Conservation (phyloP, 2,113 vertebrate genomes). For the Rattus rattus region DNA sequence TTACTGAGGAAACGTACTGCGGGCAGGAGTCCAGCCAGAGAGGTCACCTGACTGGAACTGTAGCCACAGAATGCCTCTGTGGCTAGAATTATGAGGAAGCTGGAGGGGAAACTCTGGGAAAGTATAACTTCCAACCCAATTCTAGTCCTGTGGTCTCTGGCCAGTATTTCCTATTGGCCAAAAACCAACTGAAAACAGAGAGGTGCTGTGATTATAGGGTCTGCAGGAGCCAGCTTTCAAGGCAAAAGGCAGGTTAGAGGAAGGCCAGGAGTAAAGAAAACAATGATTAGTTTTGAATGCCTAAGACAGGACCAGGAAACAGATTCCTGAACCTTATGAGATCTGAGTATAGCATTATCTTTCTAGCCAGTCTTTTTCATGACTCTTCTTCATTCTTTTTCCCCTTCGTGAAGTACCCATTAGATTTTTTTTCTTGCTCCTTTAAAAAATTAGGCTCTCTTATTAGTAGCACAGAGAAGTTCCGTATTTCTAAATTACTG, state of each 20-base stretch:
- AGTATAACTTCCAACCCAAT: background rate
- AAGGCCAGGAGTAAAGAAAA: background rate
- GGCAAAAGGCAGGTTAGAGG: background rate
- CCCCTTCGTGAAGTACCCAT: background rate
- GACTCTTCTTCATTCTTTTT: background rate
- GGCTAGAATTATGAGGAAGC: background rate
- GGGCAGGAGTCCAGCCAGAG: background rate
- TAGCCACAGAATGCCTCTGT: background rate
- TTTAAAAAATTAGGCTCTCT: background rate
- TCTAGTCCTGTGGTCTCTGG: background rate
- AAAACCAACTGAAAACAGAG: background rate
- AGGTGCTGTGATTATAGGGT: background rate
- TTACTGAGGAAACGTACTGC: background rate
- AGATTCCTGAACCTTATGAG: background rate
- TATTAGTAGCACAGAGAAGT: background rate
- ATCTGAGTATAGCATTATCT: background rate
- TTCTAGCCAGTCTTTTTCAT: too few species aligned
- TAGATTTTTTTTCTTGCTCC: background rate
- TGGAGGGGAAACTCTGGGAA: background rate
- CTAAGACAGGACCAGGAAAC: background rate
- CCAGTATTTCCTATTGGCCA: background rate
- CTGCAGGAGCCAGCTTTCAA: background rate
- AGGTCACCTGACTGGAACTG: background rate
- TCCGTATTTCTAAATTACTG: background rate
- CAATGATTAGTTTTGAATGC: background rate